Evolutionary conservation across 2,888 invertebrate genomes (phyloP).

Genomic region (Agrilus biguttatus): DNA sequence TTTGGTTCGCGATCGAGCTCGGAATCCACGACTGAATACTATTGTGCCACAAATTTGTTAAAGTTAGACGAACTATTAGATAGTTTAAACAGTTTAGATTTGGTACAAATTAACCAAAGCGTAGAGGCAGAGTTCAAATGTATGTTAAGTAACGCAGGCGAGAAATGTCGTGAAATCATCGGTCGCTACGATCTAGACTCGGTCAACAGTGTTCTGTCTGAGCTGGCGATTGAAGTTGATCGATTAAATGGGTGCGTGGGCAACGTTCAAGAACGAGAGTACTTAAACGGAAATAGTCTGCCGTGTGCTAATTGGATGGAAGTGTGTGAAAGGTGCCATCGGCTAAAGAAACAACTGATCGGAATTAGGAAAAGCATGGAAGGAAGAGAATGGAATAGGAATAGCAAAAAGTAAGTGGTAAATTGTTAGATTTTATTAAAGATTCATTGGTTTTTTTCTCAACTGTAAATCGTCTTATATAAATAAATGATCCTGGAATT

Average conservation of each 20-base stretch:
- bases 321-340: conserved; percentile 42
- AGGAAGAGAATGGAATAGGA: too few relatives aligned
- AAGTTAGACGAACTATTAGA: conserved; percentile 24
- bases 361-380: too few relatives aligned
- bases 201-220: conserved; percentile 8
- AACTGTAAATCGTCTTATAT: too few relatives aligned
- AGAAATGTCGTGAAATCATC: conserved; percentile 26
- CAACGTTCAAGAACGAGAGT: not conserved
- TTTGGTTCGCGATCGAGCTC: conserved; percentile 4
- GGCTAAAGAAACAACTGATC: conserved; percentile 36
- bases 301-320: conserved; percentile 18
- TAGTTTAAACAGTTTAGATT: conserved; percentile 34
- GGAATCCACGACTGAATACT: conserved; percentile 6
- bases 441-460: too few relatives aligned
- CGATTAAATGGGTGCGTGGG: conserved; percentile 9
- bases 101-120: conserved; percentile 33
- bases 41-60: conserved; percentile 18
- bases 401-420: too few relatives aligned
- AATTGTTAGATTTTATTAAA: too few relatives aligned
- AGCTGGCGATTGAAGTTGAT: conserved; percentile 11
- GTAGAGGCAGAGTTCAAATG: conserved; percentile 53
- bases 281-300: conserved; percentile 5
- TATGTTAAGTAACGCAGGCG: conserved; percentile 47
- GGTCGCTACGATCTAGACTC: conserved; percentile 11
- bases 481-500: too few relatives aligned